Evolutionary conservation across 2,113 vertebrate species (phyloP).

Genomic region (Eudyptes chrysolophus): DNA sequence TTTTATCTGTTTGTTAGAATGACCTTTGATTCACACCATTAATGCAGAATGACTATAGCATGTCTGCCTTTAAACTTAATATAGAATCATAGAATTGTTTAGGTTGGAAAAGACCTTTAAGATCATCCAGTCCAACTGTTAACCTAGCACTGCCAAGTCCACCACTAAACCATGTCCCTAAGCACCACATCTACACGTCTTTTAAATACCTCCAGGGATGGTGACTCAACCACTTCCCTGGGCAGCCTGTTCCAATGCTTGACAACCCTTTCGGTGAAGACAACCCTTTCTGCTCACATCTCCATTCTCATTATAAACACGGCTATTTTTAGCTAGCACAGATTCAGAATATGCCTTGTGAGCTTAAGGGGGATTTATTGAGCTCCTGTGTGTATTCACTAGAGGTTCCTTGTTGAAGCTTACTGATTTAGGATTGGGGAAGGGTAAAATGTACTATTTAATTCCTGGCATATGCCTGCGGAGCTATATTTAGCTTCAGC

Average conservation of each 20-base stretch:
- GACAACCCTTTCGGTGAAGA: too few relatives aligned
- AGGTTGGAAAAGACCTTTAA: too few relatives aligned
- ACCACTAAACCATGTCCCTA: too few relatives aligned
- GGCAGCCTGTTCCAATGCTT: too few relatives aligned
- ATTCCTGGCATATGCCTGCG: constrained; percentile 15
- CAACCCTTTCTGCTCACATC: constrained; percentile 55
- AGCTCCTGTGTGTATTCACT: constrained; percentile 49
- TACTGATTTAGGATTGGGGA: constrained; percentile 16
- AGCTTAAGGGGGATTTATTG: constrained; percentile 66
- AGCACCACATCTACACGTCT: too few relatives aligned
- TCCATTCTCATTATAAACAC: constrained; percentile 68
- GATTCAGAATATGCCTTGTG: constrained; percentile 74
- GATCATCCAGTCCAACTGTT: too few relatives aligned
- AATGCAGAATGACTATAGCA: background rate
- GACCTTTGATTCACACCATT: constrained; percentile 42
- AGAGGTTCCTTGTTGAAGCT: constrained; percentile 49
- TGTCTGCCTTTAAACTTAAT: background rate
- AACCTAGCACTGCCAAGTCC: too few relatives aligned
- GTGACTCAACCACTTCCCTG: too few relatives aligned
- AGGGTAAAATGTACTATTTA: constrained; percentile 37
- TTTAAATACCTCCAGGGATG: too few relatives aligned
- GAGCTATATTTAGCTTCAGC: constrained; percentile 61
- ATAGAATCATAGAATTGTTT: too few relatives aligned
- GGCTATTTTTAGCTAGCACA: constrained; percentile 80
- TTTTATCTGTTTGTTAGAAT: background rate